Evolutionary conservation across 2,888 invertebrate species (phyloP), one percentile per base, ranked within the genome.

Genomic region (Yponomeuta sedellus): DNA sequence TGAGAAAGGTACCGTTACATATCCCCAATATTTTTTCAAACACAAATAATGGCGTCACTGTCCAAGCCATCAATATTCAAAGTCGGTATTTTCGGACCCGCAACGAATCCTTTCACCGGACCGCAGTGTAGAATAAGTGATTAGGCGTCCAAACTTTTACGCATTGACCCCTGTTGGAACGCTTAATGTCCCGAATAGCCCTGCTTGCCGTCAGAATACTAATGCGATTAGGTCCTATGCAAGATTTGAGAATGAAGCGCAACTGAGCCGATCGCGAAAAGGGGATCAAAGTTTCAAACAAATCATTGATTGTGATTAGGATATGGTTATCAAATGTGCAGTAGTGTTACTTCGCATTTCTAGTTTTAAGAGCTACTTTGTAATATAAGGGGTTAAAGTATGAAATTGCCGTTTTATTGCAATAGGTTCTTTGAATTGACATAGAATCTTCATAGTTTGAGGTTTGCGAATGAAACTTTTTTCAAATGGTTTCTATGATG

Each of bases 141-240:
- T 88, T 81, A 88, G 86, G 86, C 86, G 83, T 80, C 80, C 82
- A 73, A 84, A 88, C 82, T 89, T 76, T 86, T 82, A 88, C 86
- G 85, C 87, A 83, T 84, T 85, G 89, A 89, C 87, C 89, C 86
- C 88, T 88, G 89, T 89, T 89, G 83, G 88, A 87, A 87, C 44
- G 88, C 87, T 88, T 88, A 88, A 89, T 88, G 83, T 81, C 79
- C 82, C 77, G 77, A 77, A 81, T 77, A 78, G 2, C 77, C 76
- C 78, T 72, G 71, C 71, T 71, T 79, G 75, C 79, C 80, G 85
- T 85, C 85, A 82, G 89, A 85, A 89, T 89, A 88, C 86, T 84
- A 87, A 89, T 82, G 44, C 44, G 16, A 16, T 12, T 16, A 52
- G 16, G 44, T 52, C 16, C 16, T 52, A 52, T 52, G 44, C 44